Evolutionary conservation across 2,797 vertebrate genomes (phyloP).

Genomic region (Gadopsis marmoratus): DNA sequence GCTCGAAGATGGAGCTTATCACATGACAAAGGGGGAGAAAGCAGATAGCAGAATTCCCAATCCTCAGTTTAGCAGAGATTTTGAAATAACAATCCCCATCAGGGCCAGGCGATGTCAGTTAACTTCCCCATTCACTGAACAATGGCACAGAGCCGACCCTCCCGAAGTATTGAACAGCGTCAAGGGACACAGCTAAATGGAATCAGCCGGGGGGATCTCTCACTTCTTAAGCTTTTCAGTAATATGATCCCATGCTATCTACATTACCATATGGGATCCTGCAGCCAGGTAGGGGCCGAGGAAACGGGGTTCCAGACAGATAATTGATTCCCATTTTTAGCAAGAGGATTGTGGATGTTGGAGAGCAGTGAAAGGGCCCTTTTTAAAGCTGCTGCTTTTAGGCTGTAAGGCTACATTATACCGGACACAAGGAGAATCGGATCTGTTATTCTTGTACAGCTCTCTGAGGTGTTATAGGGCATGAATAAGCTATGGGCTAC

Average conservation of each 20-base stretch:
- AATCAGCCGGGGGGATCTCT: constrained; percentile 76
- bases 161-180: constrained; percentile 55
- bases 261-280: constrained; percentile 67
- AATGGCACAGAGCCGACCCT: constrained; percentile 74
- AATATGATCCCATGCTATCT: constrained; percentile 75
- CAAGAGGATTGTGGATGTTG: constrained; percentile 57
- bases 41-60: constrained; percentile 75
- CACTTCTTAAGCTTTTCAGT: constrained; percentile 76
- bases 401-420: constrained; percentile 77
- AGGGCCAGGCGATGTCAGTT: constrained; percentile 66
- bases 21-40: constrained; percentile 69
- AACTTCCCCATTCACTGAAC: constrained; percentile 75
- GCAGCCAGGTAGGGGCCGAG: constrained; percentile 63
- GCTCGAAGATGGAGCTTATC: constrained; percentile 73
- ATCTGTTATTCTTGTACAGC: constrained; percentile 78
- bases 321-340: constrained; percentile 76
- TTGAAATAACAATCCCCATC: constrained; percentile 80
- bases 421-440: constrained; percentile 75
- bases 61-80: constrained; percentile 80
- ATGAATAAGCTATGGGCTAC: constrained; percentile 80
- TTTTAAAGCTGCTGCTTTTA: constrained; percentile 66
- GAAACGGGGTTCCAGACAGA: constrained; percentile 54
- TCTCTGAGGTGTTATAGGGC: constrained; percentile 72
- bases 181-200: constrained; percentile 72
- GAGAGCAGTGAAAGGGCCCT: constrained; percentile 40